Evolutionary conservation across 2,888 invertebrate genomes (phyloP).

Genomic region (Anticlea derivata): DNA sequence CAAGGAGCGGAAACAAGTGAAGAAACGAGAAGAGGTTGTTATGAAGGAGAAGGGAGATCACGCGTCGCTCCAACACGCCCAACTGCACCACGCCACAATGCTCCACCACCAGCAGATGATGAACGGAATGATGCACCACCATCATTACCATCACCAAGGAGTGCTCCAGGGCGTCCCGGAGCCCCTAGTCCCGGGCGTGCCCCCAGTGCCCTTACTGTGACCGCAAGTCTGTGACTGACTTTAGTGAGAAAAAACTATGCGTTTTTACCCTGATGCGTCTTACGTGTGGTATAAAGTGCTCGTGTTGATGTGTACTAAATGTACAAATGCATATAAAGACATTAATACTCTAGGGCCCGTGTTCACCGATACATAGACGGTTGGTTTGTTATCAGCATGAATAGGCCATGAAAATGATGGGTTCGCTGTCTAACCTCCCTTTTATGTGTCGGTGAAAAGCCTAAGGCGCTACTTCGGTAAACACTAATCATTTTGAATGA

Average conservation of each 20-base stretch:
- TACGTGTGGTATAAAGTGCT: conserved; percentile 62
- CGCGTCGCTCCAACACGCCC: conserved; percentile 77
- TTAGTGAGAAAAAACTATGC: conserved; percentile 37
- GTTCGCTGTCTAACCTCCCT: not conserved
- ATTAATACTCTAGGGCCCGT: conserved; percentile 46
- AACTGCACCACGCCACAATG: conserved; percentile 80
- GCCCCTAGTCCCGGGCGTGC: conserved; percentile 71
- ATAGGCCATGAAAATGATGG: too few species aligned
- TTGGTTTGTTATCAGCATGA: too few species aligned
- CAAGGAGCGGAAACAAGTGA: conserved; percentile 94
- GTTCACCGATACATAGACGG: conserved; percentile 4
- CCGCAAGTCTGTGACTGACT: conserved; percentile 68
- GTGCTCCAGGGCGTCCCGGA: conserved; percentile 81
- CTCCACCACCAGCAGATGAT: conserved; percentile 82
- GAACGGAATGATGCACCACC: conserved; percentile 81
- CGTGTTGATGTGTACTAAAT: conserved; percentile 57
- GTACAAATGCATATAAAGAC: conserved; percentile 7
- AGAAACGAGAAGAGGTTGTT: conserved; percentile 91
- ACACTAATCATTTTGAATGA: conserved; percentile 48
- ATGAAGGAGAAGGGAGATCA: conserved; percentile 85
- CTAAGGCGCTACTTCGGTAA: conserved; percentile 39
- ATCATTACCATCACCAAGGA: conserved; percentile 79
- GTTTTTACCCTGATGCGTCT: conserved; percentile 15
- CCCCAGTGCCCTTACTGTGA: conserved; percentile 81
- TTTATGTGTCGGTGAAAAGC: conserved; percentile 6